Evolutionary conservation across 2,113 vertebrate genomes (phyloP).

Genomic region (Polypterus bichir): DNA sequence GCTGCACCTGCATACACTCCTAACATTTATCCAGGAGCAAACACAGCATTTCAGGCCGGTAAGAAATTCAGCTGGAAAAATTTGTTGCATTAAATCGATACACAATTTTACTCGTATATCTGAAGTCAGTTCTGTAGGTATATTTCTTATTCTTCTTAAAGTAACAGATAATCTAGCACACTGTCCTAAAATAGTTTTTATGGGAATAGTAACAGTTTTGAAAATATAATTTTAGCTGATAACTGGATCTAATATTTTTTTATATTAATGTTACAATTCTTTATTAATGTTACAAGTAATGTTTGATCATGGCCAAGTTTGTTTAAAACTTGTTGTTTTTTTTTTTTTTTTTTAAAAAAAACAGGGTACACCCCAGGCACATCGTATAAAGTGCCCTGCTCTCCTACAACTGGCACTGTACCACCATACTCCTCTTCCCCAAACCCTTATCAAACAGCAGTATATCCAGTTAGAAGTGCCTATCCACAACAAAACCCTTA

Average conservation of each 20-base stretch:
- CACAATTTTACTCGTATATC: too few species aligned
- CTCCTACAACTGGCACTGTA: conserved; percentile 79
- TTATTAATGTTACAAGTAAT: too few species aligned
- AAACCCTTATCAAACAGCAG: conserved; percentile 77
- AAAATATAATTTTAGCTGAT: too few species aligned
- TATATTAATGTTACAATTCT: too few species aligned
- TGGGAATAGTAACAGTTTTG: too few species aligned
- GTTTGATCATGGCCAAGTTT: too few species aligned
- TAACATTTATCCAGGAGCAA: conserved; percentile 79
- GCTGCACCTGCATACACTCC: conserved; percentile 83
- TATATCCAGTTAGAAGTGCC: conserved; percentile 90
- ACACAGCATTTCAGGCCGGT: conserved; percentile 83
- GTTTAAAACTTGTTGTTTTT: neutral
- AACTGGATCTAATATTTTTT: too few species aligned
- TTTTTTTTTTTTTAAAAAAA: conserved; percentile 31
- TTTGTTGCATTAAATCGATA: too few species aligned
- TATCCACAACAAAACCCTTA: conserved; percentile 93
- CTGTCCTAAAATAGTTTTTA: too few species aligned
- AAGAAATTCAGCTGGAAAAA: conserved; percentile 9
- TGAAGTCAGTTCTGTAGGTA: too few species aligned
- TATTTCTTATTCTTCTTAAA: too few species aligned
- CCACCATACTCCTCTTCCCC: conserved; percentile 85
- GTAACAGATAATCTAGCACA: too few species aligned
- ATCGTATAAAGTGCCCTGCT: conserved; percentile 95
- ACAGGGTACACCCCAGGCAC: conserved; percentile 83